Evolutionary conservation across 2,888 invertebrate species (phyloP).

Genomic region (Cephus nigrinus): DNA sequence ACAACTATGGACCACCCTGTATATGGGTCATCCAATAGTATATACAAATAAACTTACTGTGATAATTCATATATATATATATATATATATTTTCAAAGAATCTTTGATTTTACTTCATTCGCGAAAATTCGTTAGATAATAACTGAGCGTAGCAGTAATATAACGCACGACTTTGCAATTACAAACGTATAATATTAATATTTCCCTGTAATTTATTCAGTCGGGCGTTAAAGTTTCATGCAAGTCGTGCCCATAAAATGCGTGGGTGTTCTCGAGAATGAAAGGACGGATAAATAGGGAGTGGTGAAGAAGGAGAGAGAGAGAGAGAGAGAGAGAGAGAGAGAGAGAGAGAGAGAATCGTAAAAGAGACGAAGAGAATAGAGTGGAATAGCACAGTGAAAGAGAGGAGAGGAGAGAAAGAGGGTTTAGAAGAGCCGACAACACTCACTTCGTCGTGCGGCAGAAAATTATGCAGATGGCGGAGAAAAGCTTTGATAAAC

Average conservation of each 20-base stretch:
- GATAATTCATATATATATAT: not conserved
- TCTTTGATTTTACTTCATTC: not conserved
- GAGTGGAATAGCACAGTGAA: not conserved
- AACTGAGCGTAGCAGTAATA: not conserved
- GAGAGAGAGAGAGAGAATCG: not conserved
- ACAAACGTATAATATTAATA: constrained; percentile 1
- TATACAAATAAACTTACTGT: not conserved
- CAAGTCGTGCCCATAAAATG: constrained; percentile 58
- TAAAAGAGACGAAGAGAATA: not conserved
- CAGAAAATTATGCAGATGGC: constrained; percentile 66
- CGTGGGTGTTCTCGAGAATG: constrained; percentile 38
- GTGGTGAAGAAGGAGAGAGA: not conserved
- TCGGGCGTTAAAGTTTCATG: constrained; percentile 57
- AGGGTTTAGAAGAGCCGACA: constrained; percentile 9
- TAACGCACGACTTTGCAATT: not conserved
- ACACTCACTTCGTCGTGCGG: constrained; percentile 37
- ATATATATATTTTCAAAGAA: not conserved
- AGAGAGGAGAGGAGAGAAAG: constrained; percentile 13
- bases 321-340: no score
- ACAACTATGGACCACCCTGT: not conserved
- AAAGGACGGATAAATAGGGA: constrained; percentile 5
- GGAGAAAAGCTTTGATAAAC: constrained; percentile 67
- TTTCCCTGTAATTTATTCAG: constrained; percentile 49
- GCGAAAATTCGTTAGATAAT: not conserved
- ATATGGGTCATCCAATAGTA: not conserved